Percentiles rank a stretch among this genome's conserved stretches.
phyloP scores from a whole-genome alignment of 2,113 vertebrate genomes.

The Datnioides undecimradiatus region DNA sequence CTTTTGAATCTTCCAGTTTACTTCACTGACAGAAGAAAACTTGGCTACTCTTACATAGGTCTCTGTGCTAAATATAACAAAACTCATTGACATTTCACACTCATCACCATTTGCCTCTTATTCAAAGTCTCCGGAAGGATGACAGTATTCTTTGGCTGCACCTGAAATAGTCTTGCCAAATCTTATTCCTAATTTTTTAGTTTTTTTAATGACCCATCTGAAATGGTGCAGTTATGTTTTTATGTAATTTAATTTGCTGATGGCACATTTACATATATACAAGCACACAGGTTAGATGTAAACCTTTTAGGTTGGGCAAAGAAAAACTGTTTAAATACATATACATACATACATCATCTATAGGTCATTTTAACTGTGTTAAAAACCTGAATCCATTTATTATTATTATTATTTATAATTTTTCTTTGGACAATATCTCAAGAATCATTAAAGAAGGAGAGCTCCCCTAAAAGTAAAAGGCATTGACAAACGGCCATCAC shows the following conservation, averaged over 20 bases:
- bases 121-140: too few species aligned
- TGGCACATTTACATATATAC: neutral
- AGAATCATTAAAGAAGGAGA: neutral
- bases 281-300: neutral
- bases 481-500: neutral
- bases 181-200: too few species aligned
- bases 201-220: too few species aligned
- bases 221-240: neutral
- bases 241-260: neutral
- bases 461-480: neutral
- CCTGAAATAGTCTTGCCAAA: neutral
- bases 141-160: neutral
- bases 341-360: neutral
- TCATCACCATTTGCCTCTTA: too few species aligned
- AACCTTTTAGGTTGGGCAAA: too few species aligned
- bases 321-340: too few species aligned
- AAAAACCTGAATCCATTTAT: neutral
- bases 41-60: neutral
- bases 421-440: too few species aligned
- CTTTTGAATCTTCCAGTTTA: too few species aligned
- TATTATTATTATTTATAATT: too few species aligned
- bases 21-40: too few species aligned
- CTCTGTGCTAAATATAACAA: too few species aligned
- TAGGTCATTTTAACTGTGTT: neutral
- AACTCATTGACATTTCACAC: neutral